These are phyloP conservation scores for Hydropsyche tenuis DNA, from an alignment of 1,140 invertebrate species.

Conservation along the genomic window DNA sequence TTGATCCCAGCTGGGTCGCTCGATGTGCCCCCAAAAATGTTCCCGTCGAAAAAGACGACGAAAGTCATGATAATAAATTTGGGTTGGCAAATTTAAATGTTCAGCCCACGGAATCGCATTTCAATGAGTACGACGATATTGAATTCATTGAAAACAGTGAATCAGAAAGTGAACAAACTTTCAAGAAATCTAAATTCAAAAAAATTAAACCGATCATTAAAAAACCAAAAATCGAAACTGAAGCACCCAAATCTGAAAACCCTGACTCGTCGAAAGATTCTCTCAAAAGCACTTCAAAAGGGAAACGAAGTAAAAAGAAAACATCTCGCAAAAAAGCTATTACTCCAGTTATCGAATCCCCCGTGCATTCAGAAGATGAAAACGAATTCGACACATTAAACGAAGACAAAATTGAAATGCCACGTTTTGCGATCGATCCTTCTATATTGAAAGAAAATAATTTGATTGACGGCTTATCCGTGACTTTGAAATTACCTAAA, in stretches of 20 bases:
- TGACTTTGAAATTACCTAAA: conserved; percentile 39
- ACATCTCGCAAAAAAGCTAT: neutral
- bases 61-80: conserved; percentile 50
- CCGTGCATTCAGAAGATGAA: conserved; percentile 28
- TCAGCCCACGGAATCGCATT: conserved; percentile 46
- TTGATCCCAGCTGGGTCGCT: conserved; percentile 65
- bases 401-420: conserved; percentile 38
- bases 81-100: conserved; percentile 57
- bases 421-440: conserved; percentile 42
- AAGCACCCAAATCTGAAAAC: neutral
- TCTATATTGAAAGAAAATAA: conserved; percentile 46
- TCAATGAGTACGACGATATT: conserved; percentile 53
- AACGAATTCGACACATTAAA: conserved; percentile 37
- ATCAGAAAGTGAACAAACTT: conserved; percentile 65
- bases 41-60: conserved; percentile 17
- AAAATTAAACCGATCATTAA: conserved; percentile 56
- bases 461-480: conserved; percentile 46
- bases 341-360: neutral
- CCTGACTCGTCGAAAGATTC: conserved; percentile 35
- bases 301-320: conserved; percentile 42
- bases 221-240: conserved; percentile 55
- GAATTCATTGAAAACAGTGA: conserved; percentile 73
- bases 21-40: conserved; percentile 53
- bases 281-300: conserved; percentile 37
- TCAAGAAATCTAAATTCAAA: conserved; percentile 55